These are phyloP conservation scores for Sebastes iracundus DNA, from an alignment of 2,797 vertebrate genomes.

Conservation along the genomic window DNA sequence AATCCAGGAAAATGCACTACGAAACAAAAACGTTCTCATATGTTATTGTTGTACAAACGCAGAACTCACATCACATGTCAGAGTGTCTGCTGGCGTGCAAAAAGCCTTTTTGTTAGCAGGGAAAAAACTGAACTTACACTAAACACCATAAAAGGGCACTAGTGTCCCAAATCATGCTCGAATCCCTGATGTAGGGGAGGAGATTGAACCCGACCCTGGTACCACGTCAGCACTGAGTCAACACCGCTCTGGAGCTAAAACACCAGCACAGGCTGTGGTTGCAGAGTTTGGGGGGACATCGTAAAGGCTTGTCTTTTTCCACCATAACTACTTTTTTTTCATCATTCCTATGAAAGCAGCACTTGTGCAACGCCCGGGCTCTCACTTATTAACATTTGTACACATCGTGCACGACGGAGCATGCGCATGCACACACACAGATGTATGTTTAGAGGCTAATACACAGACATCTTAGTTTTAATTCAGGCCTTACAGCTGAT, in stretches of 20 bases:
- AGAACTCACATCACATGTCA: constrained; percentile 11
- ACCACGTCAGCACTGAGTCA: constrained; percentile 81
- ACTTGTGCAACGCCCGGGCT: constrained; percentile 74
- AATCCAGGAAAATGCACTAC: not conserved
- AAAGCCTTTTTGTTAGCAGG: constrained; percentile 17
- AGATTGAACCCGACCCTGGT: constrained; percentile 57
- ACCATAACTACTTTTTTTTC: constrained; percentile 62
- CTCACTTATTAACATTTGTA: constrained; percentile 79
- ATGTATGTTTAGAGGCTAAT: constrained; percentile 39
- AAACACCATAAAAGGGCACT: constrained; percentile 71
- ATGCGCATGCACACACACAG: constrained; percentile 8
- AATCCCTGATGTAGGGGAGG: constrained; percentile 58
- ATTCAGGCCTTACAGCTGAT: constrained; percentile 76
- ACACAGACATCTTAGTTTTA: constrained; percentile 70
- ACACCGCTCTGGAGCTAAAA: constrained; percentile 66
- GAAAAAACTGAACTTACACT: constrained; percentile 33
- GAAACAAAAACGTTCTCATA: constrained; percentile 6
- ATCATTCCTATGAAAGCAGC: constrained; percentile 78
- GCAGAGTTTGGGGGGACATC: constrained; percentile 61
- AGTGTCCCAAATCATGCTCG: constrained; percentile 50
- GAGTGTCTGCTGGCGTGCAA: constrained; percentile 1
- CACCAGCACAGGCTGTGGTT: constrained; percentile 71
- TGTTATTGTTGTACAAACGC: not conserved
- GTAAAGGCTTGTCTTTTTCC: constrained; percentile 77
- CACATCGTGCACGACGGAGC: constrained; percentile 34